These are phyloP conservation scores for Anagyrus pseudococci DNA, from an alignment of 2,888 invertebrate genomes.

Conservation along the genomic window DNA sequence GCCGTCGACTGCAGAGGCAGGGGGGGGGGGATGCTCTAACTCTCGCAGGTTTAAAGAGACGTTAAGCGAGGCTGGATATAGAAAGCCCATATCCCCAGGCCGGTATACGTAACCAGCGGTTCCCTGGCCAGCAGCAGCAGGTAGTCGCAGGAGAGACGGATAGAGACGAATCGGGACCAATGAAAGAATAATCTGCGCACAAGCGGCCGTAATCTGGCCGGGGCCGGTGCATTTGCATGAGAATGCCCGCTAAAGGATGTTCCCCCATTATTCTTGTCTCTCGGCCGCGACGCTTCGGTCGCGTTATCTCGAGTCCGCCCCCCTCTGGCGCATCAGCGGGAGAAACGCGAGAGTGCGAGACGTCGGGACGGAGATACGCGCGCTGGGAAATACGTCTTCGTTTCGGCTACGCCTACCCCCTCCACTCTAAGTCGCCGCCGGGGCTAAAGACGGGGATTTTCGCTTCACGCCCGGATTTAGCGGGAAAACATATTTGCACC, in stretches of 20 bases:
- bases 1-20: constrained; percentile 17
- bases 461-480: too few species aligned
- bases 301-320: constrained; percentile 28
- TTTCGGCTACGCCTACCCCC: too few species aligned
- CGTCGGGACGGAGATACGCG: too few species aligned
- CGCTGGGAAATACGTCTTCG: too few species aligned
- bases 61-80: too few species aligned
- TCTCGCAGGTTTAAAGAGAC: constrained; percentile 12
- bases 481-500: too few species aligned
- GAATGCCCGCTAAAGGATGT: constrained; percentile 56
- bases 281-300: constrained; percentile 43
- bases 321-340: background rate
- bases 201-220: constrained; percentile 54
- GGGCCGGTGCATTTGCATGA: constrained; percentile 55
- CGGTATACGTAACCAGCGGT: too few species aligned
- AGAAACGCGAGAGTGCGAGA: constrained; percentile 9
- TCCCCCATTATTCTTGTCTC: constrained; percentile 54
- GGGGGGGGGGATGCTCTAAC: too few species aligned
- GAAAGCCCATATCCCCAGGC: too few species aligned
- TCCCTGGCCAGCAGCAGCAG: background rate
- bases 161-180: constrained; percentile 48
- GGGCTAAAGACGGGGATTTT: too few species aligned
- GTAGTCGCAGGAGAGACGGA: constrained; percentile 1
- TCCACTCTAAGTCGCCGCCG: too few species aligned
- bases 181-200: constrained; percentile 52